phyloP scores from a whole-genome alignment of 2,888 invertebrate genomes.

The Melikaiella ostensackeni region DNA sequence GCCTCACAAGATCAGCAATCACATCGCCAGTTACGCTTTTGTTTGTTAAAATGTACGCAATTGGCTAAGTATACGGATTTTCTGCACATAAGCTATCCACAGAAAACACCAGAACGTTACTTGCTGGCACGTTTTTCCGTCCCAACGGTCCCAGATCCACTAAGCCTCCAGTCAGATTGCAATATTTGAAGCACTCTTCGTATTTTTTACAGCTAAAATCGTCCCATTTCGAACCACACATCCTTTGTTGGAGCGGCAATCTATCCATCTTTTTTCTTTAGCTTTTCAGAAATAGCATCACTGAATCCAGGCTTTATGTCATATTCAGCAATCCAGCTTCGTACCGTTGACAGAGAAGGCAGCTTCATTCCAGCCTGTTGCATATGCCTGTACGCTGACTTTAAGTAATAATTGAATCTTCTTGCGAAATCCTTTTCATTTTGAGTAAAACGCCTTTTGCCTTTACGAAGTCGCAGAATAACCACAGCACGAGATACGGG shows the following conservation, averaged over 20 bases:
- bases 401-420: background rate
- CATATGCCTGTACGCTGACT: background rate
- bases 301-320: conserved; percentile 49
- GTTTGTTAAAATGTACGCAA: conserved; percentile 43
- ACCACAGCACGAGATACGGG: background rate
- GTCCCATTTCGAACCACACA: conserved; percentile 44
- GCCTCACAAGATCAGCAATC: background rate
- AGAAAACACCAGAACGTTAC: conserved; percentile 43
- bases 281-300: conserved; percentile 31
- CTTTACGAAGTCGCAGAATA: background rate
- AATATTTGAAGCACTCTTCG: too few species aligned
- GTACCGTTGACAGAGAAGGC: conserved; percentile 44
- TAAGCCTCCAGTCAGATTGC: too few species aligned
- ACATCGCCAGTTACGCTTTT: background rate
- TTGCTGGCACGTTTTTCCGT: conserved; percentile 37
- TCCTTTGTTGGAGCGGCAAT: conserved; percentile 35
- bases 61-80: conserved; percentile 46
- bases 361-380: conserved; percentile 46
- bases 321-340: conserved; percentile 26
- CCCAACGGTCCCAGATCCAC: conserved; percentile 45
- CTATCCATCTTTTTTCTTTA: conserved; percentile 19
- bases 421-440: background rate
- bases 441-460: background rate
- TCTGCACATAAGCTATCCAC: conserved; percentile 46
- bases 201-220: too few species aligned